A percentile compares a stretch with the other conserved stretches of the same genome.
These are phyloP conservation scores for Hexactinellida sp. DNA, from an alignment of 37 sponge, comb jelly and placozoan genomes.

Conservation along the genomic window DNA sequence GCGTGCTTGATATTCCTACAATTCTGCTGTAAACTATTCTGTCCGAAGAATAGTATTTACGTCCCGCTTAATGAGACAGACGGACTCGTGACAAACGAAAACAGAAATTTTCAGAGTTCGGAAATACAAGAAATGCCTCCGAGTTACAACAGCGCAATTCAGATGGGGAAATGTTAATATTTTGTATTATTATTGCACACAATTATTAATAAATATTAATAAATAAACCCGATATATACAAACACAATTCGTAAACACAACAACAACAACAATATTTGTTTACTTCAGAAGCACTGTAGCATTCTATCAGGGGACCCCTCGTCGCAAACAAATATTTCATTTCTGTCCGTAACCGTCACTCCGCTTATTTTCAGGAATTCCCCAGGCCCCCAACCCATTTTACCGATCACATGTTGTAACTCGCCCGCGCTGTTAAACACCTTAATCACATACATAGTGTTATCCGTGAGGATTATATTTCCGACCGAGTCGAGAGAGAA, in stretches of 20 bases:
- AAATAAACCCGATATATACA: neutral
- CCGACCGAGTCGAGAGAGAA: conserved; percentile 9
- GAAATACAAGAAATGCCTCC: too few relatives aligned
- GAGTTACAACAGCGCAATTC: too few relatives aligned
- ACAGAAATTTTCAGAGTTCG: too few relatives aligned
- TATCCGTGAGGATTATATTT: neutral
- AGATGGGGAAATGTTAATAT: too few relatives aligned
- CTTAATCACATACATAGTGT: neutral
- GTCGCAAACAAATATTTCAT: conserved; percentile 9
- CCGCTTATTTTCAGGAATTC: neutral
- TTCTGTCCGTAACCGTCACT: neutral
- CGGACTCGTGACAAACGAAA: neutral
- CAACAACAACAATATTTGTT: too few relatives aligned
- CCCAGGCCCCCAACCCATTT: neutral
- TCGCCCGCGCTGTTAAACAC: neutral
- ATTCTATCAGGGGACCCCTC: conserved; percentile 5
- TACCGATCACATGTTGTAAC: neutral
- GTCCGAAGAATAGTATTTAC: neutral
- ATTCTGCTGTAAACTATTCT: neutral
- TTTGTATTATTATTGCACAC: too few relatives aligned
- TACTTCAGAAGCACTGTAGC: neutral
- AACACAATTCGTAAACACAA: neutral
- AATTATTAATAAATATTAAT: neutral
- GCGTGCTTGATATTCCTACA: neutral
- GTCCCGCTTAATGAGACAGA: neutral